Evolutionary conservation across 2,888 invertebrate genomes (phyloP), one percentile per base, ranked within the genome.

Genomic region (Pecten maximus): DNA sequence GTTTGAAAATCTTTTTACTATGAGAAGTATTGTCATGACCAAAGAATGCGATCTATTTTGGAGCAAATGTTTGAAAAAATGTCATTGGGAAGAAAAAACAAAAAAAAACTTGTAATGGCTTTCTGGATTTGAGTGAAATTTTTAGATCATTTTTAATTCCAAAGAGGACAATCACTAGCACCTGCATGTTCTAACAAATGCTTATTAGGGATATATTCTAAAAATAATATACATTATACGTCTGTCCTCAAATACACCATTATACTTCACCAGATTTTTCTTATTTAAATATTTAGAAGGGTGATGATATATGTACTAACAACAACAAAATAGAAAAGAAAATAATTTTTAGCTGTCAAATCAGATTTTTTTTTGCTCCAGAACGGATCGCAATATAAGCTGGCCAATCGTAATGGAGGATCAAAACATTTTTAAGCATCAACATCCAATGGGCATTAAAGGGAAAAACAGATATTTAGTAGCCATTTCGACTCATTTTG

Each of bases 371-470:
- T 74, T 35, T 74, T 74, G 74, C 74, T 74, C 74, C 74, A 74
- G 74, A 74, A 35, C 74, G 74, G 74, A 74, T 74, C 28, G 74
- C 74, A 74, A 35, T 74, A 74, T 10, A 28, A 74, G 74, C 74
- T 10, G 74, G 74, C 74, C 74, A 74, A 74, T 74, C 74, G 35
- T 74, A 74, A 74, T 74, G 74, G 74, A 74, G 74, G 74, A 74
- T 74, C 0, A 74, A 35, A 10, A n/a, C 19, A 19, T 74, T 74
- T 15, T 12, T 15, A 23, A 6, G 6, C 10, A 74, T 23, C 35
- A 35, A 23, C 74, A 74, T 74, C 74, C 4, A 74, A 74, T 74
- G 74, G 35, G 74, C 0, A 74, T 35, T 1, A 74, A 74, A 35
- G 74, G 74, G 74, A 15, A 44, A 12, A 16, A 74, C 35, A 74